Conservation (phyloP, 2,888 invertebrate genomes). For the Sminthurides aquaticus region DNA sequence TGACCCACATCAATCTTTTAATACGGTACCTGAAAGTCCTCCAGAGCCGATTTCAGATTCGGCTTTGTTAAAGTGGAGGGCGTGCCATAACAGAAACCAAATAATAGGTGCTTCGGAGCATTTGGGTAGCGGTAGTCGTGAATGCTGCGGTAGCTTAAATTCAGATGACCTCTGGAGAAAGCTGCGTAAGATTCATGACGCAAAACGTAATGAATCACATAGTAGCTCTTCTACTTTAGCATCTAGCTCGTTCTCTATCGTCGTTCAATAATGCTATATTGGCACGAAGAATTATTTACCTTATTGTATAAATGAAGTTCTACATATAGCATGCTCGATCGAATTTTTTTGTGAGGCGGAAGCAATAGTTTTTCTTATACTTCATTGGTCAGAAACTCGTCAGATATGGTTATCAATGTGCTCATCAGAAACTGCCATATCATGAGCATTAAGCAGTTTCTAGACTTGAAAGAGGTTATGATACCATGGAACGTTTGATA, state of each 20-base stretch:
- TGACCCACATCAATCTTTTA: constrained; percentile 30
- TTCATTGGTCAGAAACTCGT: not conserved
- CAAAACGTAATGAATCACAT: constrained; percentile 29
- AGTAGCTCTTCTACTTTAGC: constrained; percentile 36
- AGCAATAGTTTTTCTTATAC: too few relatives aligned
- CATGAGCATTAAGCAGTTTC: not conserved
- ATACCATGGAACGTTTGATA: too few relatives aligned
- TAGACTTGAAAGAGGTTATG: not conserved
- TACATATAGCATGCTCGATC: too few relatives aligned
- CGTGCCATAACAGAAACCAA: constrained; percentile 30
- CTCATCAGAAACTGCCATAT: not conserved
- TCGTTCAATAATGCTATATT: constrained; percentile 28
- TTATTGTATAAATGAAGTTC: not conserved
- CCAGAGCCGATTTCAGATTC: constrained; percentile 35
- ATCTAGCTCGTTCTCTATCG: constrained; percentile 37
- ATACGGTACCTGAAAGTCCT: constrained; percentile 36
- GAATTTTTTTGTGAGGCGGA: too few relatives aligned
- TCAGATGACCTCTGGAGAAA: constrained; percentile 34
- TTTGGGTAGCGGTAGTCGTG: constrained; percentile 26
- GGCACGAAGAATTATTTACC: not conserved
- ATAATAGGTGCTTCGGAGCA: constrained; percentile 28
- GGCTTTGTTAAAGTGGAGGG: constrained; percentile 30
- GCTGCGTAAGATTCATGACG: constrained; percentile 28
- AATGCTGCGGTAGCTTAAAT: constrained; percentile 32
- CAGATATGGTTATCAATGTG: not conserved